Evolutionary conservation across 2,888 invertebrate species (phyloP), one percentile per base, ranked within the genome.

Genomic region (Blastobasis lacticolella): DNA sequence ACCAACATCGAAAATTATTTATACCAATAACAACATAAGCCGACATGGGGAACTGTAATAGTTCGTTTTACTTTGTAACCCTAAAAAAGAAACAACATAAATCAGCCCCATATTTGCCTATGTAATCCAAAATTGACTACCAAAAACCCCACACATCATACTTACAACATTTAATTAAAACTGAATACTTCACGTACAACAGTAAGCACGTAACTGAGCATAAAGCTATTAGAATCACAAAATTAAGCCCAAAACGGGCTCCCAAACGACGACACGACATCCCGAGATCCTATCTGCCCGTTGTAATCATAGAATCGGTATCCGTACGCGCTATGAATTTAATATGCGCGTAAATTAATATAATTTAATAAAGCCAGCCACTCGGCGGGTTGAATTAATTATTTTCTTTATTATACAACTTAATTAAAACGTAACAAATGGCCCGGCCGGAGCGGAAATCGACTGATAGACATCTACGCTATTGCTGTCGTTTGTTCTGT

Each of bases 401-500:
- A 65, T 66, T 64, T 62, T 59, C 61, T 59, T 66, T 63, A 66
- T 62, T 58, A 23, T 23, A 63, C 64, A 63, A 64, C 58, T 67
- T 67, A 67, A 67, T 67, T 67, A 69, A 65, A 67, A 67, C 57
- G 54, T 64, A 64, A 64, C 66, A 66, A 70, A 70, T 69, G 67
- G 61, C 41, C 51, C 56, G 59, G 55, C 55, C 53, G 46, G 45
- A 46, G 59, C 58, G 58, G 53, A 57, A 57, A 64, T 59, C 57
- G 53, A 46, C 53, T 51, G 63, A 64, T 64, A 51, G 54, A 55
- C 57, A 64, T 61, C 62, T 58, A 23, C 23, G 6, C 45, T 49
- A 53, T 58, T 57, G 58, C 61, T 63, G 66, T 64, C 58, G 63
- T 67, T 63, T 57, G 55, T 58, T 57, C 53, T 53, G 48, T 38